These are phyloP conservation scores for Cryptophagus acutangulus DNA, from an alignment of 2,888 invertebrate genomes.

Conservation along the genomic window DNA sequence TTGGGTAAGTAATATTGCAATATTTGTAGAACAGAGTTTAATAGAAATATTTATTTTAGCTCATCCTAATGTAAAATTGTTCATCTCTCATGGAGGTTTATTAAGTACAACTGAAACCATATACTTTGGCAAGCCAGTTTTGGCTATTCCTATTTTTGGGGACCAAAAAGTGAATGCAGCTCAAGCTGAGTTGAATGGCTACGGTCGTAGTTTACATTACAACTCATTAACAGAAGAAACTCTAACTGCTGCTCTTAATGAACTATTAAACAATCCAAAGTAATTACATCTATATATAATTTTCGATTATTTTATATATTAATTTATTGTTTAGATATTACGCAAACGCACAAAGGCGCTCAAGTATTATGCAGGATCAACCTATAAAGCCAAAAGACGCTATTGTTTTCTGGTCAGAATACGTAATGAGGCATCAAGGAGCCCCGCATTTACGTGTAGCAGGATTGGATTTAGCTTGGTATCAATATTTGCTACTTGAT, in stretches of 20 bases:
- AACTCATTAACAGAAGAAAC: slow-evolving; percentile 36
- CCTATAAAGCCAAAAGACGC: slow-evolving; percentile 24
- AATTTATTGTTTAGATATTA: slow-evolving; percentile 19
- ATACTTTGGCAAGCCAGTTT: slow-evolving; percentile 25
- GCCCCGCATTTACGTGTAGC: slow-evolving; percentile 28
- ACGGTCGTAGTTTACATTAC: slow-evolving; percentile 42
- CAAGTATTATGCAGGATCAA: slow-evolving; percentile 26
- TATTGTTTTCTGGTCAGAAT: slow-evolving; percentile 29
- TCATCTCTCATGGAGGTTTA: slow-evolving; percentile 33
- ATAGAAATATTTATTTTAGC: slow-evolving; percentile 19
- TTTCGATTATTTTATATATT: no score
- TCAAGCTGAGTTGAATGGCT: slow-evolving; percentile 45
- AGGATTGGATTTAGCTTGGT: slow-evolving; percentile 14
- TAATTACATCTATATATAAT: no score
- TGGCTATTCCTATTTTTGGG: slow-evolving; percentile 32
- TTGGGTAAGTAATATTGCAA: slow-evolving; percentile 27
- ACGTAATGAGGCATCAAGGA: slow-evolving; percentile 28
- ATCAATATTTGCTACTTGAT: background rate
- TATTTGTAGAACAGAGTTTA: no score
- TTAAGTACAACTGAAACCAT: slow-evolving; percentile 29
- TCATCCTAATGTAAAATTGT: slow-evolving; percentile 36
- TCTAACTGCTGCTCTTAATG: slow-evolving; percentile 32
- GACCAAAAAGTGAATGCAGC: slow-evolving; percentile 52
- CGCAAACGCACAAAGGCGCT: slow-evolving; percentile 21
- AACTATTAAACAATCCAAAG: slow-evolving; percentile 35